Base-by-base conservation (phyloP, 1,140 invertebrate species). In the Caenorhabditis latens region DNA sequence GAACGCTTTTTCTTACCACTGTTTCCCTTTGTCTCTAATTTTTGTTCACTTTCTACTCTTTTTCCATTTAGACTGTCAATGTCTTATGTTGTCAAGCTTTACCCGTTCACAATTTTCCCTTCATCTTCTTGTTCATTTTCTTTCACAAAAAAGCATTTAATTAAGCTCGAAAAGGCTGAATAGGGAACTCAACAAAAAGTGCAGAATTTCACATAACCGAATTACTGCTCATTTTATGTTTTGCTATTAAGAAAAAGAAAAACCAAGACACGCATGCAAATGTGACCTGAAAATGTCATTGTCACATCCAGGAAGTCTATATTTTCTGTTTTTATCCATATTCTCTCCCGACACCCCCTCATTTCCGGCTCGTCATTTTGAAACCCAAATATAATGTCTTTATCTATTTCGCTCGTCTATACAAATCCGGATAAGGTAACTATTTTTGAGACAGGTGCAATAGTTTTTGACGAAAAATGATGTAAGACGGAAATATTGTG, bases 401-500 rank as follows among this genome's bases (percentile, higher is more conserved):
- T 43, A 24, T 79, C 71, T 43, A 79, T 79, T 79, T 48, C 71
- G 24, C 21, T 79, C 11, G 71, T 79, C 19, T 79, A 79, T 79
- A 50, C 71, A 24, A 79, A 79, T 79, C 71, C 71, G 11, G 46
- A 79, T 53, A 79, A 79, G 71, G 71, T 79, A 89, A 87, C 9
- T 0, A 63, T 32, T 32, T 63, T 19, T 58, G 13, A 58, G 55
- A 19, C n/a, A n/a, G 19, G 19, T 7, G n/a, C 61, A 63, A 32
- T 14, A 63, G 11, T 63, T 63, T 32, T 32, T 7, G n/a, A 58
- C 5, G 11, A 19, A 58, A 21, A 8, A 8, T 16, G 19, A 58
- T 58, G 57, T 0, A 53, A 14, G 5, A 53, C 2, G 16, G 13
- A 53, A 11, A 53, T 53, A 53, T 53, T 53, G 5, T 53, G 50